Base-by-base conservation (phyloP, 2,113 vertebrate genomes). In the Gymnobelideus leadbeateri region DNA sequence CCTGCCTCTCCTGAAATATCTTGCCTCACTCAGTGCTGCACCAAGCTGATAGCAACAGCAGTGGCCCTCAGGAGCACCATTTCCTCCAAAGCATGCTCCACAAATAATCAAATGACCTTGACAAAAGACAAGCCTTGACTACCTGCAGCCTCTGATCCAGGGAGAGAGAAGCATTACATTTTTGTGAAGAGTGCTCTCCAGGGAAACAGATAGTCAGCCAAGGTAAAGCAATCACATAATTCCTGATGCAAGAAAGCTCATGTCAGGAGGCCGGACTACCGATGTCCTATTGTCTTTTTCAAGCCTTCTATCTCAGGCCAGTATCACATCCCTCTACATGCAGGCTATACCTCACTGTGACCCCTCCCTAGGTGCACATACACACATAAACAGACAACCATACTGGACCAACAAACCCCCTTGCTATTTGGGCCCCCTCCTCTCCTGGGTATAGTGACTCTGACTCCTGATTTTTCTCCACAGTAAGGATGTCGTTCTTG, bases 41-140 rank as follows among this genome's bases (percentile, higher is more conserved):
- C 49, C 94, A 37, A 84, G 94, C 95, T 94, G 91, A 89, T 94
- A 89, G 91, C 92, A 93, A 89, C 91, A 91, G 93, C 90, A 6
- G 84, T 55, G 1, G 91, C 43, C 55, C 89, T 47, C 51, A 52
- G 89, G 93, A 96, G 94, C 92, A 37, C 77, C 92, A 94, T 16
- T 16, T 92, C 91, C 94, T 97, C 94, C 92, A 93, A 96, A 97
- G 89, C 94, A 4, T 57, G 91, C 84, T 95, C 96, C 93, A 94
- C 25, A 2, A 0, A 89, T 37, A 96, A 95, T 91, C 93, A 51
- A 97, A 91, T 92, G 97, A 97, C 96, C 97, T 98, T 98, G 96
- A 97, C 61, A 95, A 90, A 0, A 1, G 94, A 90, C 91, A 91
- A 89, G 53, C 93, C 92, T 95, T 97, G 52, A 90, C 96, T 97